A percentile compares a stretch with the other conserved stretches of the same genome.
These are phyloP conservation scores for Myripristis murdjan DNA, from an alignment of 2,797 vertebrate genomes.

Conservation along the genomic window DNA sequence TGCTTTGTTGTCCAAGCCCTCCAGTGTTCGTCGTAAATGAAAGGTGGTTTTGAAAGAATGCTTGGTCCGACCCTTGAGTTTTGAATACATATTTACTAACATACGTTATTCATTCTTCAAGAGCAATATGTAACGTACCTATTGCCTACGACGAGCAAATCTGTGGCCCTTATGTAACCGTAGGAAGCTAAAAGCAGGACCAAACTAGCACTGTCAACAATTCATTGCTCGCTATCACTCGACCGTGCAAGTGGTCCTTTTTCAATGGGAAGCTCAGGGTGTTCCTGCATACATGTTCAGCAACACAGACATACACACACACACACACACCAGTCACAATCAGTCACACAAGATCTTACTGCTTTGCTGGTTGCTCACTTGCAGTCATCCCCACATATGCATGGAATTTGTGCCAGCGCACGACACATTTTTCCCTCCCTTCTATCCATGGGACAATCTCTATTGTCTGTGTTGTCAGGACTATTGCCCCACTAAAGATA, in stretches of 20 bases:
- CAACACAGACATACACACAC: slow-evolving; percentile 27
- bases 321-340: slow-evolving; percentile 17
- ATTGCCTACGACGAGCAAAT: slow-evolving; percentile 28
- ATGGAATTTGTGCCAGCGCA: slow-evolving; percentile 46
- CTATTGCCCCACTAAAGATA: slow-evolving; percentile 79
- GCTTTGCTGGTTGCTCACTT: background rate
- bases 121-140: slow-evolving; percentile 35
- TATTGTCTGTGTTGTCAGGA: slow-evolving; percentile 64
- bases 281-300: slow-evolving; percentile 29
- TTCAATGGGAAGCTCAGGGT: slow-evolving; percentile 50
- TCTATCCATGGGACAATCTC: slow-evolving; percentile 50
- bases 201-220: slow-evolving; percentile 62
- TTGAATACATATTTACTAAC: slow-evolving; percentile 49
- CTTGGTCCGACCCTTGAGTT: slow-evolving; percentile 32
- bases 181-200: slow-evolving; percentile 61
- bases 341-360: slow-evolving; percentile 32
- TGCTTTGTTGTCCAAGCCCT: slow-evolving; percentile 19
- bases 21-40: slow-evolving; percentile 30
- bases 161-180: slow-evolving; percentile 71
- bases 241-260: slow-evolving; percentile 61
- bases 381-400: background rate
- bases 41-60: slow-evolving; percentile 37
- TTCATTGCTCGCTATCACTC: slow-evolving; percentile 62
- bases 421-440: slow-evolving; percentile 43
- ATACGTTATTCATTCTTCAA: slow-evolving; percentile 55